Percentiles rank a stretch among this genome's conserved stretches.
Evolutionary conservation across 2,113 vertebrate genomes (phyloP).

Genomic region (Cyphotilapia sp.): DNA sequence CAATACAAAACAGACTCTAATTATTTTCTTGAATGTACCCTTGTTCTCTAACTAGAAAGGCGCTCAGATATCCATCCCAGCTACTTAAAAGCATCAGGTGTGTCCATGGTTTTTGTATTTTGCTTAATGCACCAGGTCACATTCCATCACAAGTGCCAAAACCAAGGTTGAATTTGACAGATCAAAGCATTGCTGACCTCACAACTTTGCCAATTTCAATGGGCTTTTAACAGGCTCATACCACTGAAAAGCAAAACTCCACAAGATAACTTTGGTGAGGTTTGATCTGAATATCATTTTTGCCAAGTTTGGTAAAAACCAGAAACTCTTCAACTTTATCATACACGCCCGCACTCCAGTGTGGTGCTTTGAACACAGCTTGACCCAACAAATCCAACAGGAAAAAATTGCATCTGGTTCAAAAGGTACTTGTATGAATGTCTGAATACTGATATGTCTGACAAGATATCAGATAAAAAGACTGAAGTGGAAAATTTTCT

Average conservation of each 20-base stretch:
- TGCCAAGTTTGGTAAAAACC: background rate
- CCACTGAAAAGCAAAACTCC: background rate
- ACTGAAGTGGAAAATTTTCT: background rate
- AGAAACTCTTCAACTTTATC: background rate
- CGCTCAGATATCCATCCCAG: background rate
- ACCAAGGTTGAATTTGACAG: background rate
- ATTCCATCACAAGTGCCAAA: background rate
- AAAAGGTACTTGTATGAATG: background rate
- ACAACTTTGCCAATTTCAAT: background rate
- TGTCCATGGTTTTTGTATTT: background rate
- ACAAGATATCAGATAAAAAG: background rate
- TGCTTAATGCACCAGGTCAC: background rate
- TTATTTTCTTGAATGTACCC: background rate
- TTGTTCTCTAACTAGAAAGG: background rate
- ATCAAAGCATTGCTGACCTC: background rate
- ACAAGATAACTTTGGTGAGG: background rate
- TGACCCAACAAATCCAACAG: background rate
- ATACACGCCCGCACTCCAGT: accelerated
- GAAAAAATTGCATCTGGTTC: background rate
- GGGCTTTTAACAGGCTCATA: background rate
- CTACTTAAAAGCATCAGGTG: background rate
- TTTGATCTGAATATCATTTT: background rate
- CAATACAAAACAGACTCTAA: background rate
- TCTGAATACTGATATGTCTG: background rate
- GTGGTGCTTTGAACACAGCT: background rate